These are phyloP conservation scores for Labroides dimidiatus DNA, from an alignment of 2,797 vertebrate species.

Conservation along the genomic window DNA sequence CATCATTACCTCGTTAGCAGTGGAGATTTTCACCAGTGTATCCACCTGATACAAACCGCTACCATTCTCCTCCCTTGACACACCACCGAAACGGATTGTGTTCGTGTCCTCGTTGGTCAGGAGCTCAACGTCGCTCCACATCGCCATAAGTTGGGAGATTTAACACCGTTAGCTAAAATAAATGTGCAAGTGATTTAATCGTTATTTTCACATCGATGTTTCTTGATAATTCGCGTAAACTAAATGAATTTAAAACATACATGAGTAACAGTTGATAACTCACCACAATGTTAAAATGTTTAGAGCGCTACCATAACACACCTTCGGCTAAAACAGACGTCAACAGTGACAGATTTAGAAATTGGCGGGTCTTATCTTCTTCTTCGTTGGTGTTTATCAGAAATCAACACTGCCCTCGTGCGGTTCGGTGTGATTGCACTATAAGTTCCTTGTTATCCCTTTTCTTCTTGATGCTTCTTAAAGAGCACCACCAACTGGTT, in stretches of 20 bases:
- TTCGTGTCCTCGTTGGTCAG: slow-evolving; percentile 91
- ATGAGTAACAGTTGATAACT: neutral
- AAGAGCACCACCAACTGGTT: no score
- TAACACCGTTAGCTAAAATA: no score
- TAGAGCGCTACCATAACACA: neutral
- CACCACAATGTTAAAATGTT: slow-evolving; percentile 6
- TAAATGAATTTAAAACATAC: neutral
- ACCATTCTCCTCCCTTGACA: slow-evolving; percentile 83
- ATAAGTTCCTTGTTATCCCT: no score
- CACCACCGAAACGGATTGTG: slow-evolving; percentile 81
- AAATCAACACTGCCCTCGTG: no score
- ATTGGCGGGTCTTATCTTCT: slow-evolving; percentile 67
- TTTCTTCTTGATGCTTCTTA: no score
- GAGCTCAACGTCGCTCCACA: slow-evolving; percentile 94
- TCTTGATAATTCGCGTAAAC: no score
- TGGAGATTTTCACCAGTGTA: slow-evolving; percentile 88
- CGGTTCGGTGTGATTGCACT: no score
- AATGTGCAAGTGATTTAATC: neutral
- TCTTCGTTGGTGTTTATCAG: neutral
- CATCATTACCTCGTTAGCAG: slow-evolving; percentile 85
- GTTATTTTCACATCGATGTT: neutral
- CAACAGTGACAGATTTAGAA: slow-evolving; percentile 44
- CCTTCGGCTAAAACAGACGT: slow-evolving; percentile 1
- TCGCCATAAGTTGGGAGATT: slow-evolving; percentile 54
- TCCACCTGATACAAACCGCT: slow-evolving; percentile 93